phyloP scores from a whole-genome alignment of 2,797 vertebrate genomes.

The Myiotriccus ornatus region DNA sequence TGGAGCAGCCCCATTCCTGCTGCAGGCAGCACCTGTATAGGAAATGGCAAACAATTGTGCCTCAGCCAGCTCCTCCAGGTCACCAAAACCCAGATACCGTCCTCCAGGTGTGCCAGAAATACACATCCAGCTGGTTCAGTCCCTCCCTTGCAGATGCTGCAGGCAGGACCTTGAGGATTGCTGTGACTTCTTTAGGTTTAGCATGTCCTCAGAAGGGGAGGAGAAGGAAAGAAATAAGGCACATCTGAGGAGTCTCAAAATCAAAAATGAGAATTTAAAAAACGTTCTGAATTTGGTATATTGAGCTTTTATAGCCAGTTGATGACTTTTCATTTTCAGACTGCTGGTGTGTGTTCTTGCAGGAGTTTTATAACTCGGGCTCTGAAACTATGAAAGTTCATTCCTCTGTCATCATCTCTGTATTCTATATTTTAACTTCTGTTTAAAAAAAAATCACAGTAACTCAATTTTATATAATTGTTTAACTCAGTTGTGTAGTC shows the following conservation, averaged over 20 bases:
- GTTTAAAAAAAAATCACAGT: background rate
- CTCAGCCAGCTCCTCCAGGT: background rate
- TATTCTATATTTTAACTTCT: background rate
- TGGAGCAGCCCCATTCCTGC: background rate
- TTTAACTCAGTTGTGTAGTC: background rate
- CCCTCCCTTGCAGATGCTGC: background rate
- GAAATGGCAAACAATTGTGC: background rate
- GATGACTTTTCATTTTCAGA: background rate
- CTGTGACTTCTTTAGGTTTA: background rate
- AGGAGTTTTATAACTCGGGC: background rate
- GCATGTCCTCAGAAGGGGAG: background rate
- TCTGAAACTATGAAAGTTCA: background rate
- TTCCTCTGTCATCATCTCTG: background rate
- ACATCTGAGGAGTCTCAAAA: background rate
- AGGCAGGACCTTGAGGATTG: background rate
- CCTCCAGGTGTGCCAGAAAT: background rate
- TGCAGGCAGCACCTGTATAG: background rate
- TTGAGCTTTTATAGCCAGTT: background rate
- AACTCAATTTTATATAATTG: background rate
- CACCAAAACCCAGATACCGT: background rate
- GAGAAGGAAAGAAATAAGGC: background rate
- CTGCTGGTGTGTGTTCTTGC: background rate
- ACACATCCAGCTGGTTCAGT: accelerated
- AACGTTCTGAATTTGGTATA: background rate
- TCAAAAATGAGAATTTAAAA: background rate